phyloP scores from a whole-genome alignment of 2,113 vertebrate genomes.

The Spilogale gracilis region DNA sequence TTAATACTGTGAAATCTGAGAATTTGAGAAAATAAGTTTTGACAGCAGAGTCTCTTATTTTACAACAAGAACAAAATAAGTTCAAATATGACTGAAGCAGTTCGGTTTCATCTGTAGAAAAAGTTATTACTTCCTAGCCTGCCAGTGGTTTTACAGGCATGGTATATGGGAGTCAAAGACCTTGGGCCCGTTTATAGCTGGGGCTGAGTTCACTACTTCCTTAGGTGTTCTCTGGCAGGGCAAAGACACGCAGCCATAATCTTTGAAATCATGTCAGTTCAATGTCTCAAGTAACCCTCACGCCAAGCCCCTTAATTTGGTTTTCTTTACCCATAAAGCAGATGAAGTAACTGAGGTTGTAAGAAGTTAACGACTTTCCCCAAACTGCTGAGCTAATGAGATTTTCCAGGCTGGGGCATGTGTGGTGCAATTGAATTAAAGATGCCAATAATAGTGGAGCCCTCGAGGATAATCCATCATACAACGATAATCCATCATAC shows the following conservation, averaged over 20 bases:
- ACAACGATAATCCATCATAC: neutral
- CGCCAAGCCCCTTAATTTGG: neutral
- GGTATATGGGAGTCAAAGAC: constrained; percentile 48
- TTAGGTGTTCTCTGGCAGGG: constrained; percentile 28
- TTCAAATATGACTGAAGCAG: constrained; percentile 35
- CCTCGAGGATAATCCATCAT: neutral
- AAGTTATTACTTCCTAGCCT: constrained; percentile 47
- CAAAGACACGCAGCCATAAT: neutral
- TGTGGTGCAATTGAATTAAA: neutral
- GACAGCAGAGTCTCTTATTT: constrained; percentile 51
- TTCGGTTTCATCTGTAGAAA: constrained; percentile 51
- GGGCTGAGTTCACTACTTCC: neutral
- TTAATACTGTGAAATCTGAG: constrained; percentile 59
- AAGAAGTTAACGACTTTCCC: constrained; percentile 43
- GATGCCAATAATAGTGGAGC: neutral
- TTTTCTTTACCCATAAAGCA: constrained; percentile 51
- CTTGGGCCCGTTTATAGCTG: neutral
- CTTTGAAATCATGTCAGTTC: neutral
- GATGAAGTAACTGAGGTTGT: constrained; percentile 58
- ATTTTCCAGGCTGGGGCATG: neutral
- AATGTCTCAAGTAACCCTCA: constrained; percentile 29
- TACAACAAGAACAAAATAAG: constrained; percentile 59
- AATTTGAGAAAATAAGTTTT: constrained; percentile 58
- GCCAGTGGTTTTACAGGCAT: constrained; percentile 52
- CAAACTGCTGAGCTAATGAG: constrained; percentile 23